Conservation (phyloP, 2,797 vertebrate genomes). For the Gymnopithys bicolor region DNA sequence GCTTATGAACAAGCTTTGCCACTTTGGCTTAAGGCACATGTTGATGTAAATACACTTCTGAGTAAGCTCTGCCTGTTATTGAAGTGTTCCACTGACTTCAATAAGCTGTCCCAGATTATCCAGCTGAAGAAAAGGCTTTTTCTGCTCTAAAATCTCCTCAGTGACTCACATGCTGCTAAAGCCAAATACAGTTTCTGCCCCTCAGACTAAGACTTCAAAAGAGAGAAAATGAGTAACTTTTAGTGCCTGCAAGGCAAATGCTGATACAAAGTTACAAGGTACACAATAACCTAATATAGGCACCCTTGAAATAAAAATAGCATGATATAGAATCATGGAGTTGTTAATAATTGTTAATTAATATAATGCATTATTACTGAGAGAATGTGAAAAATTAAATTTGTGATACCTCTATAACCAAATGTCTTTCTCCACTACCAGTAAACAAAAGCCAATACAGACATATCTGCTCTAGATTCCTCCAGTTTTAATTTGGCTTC, state of each 20-base stretch:
- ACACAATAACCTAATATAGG: neutral
- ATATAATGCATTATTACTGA: neutral
- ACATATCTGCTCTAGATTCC: neutral
- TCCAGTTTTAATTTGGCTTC: neutral
- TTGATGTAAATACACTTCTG: neutral
- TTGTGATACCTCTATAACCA: neutral
- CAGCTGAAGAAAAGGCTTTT: neutral
- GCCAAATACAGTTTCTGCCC: neutral
- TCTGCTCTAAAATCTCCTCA: neutral
- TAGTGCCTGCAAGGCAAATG: neutral
- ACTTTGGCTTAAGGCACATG: neutral
- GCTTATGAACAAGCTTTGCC: neutral
- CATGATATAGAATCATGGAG: fast-evolving
- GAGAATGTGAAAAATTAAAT: neutral
- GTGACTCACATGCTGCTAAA: neutral
- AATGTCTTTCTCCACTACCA: neutral
- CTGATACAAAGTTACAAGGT: neutral
- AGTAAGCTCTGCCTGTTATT: neutral
- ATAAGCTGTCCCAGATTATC: neutral
- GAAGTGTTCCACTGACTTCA: neutral
- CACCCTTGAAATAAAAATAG: neutral
- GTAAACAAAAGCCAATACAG: neutral
- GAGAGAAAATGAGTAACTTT: neutral
- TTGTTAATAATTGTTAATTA: neutral
- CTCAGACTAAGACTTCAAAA: neutral